Conservation (phyloP, 2,888 invertebrate species). For the Cryptus viduatorius region DNA sequence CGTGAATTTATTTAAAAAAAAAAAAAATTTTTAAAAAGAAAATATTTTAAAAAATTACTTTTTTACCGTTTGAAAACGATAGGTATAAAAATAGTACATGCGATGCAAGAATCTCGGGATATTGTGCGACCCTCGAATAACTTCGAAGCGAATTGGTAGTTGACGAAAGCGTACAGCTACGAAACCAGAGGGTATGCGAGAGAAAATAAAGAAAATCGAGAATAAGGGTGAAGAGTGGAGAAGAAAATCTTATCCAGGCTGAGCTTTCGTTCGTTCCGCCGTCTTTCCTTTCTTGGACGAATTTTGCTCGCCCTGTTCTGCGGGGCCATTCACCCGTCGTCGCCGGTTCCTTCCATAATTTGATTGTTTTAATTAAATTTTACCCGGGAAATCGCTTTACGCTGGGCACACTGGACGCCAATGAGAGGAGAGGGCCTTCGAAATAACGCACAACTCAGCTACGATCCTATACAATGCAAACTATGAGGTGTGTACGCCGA, state of each 20-base stretch:
- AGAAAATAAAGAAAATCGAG: conserved; percentile 72
- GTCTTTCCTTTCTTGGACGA: conserved; percentile 46
- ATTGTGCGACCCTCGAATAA: too few species aligned
- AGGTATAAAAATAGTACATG: too few species aligned
- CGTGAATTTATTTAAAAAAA: too few species aligned
- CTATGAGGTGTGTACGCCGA: conserved; percentile 81
- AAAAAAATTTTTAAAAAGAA: too few species aligned
- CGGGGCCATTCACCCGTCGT: conserved; percentile 79
- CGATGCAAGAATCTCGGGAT: too few species aligned
- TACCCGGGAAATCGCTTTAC: conserved; percentile 83
- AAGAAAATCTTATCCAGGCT: conserved; percentile 82
- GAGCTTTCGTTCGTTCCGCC: conserved; percentile 65
- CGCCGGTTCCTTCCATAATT: conserved; percentile 83
- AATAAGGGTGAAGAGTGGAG: conserved; percentile 76
- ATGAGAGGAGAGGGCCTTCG: conserved; percentile 56
- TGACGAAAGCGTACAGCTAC: neutral
- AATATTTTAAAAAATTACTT: too few species aligned
- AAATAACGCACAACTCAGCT: conserved; percentile 50
- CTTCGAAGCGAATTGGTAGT: neutral
- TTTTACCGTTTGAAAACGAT: too few species aligned
- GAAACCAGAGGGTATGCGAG: neutral
- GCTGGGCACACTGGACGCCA: conserved; percentile 74
- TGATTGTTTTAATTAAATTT: conserved; percentile 86
- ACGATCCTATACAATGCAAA: conserved; percentile 80
- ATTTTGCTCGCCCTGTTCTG: conserved; percentile 72